phyloP scores from a whole-genome alignment of 2,113 vertebrate species.

The Monopterus albus region DNA sequence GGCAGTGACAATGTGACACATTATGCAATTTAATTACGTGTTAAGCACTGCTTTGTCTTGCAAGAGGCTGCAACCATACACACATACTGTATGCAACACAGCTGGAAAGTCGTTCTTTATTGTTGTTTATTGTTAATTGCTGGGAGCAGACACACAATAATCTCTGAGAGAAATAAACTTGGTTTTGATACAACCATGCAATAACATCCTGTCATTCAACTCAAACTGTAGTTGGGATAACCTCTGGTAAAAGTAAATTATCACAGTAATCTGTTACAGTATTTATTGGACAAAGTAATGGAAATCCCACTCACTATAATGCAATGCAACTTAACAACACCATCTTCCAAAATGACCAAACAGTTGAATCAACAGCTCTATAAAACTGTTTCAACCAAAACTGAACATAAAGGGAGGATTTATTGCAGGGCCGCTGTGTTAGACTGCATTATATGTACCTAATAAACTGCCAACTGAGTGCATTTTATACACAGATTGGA shows the following conservation, averaged over 20 bases:
- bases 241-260: background rate
- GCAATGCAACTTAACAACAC: too few relatives aligned
- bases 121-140: constrained; percentile 10
- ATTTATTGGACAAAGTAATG: too few relatives aligned
- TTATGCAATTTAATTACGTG: constrained; percentile 21
- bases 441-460: too few relatives aligned
- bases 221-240: background rate
- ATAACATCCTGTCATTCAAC: background rate
- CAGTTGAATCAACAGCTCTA: too few relatives aligned
- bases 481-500: too few relatives aligned
- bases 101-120: constrained; percentile 28
- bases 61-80: constrained; percentile 14
- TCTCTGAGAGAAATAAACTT: constrained; percentile 6
- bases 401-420: too few relatives aligned
- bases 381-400: too few relatives aligned
- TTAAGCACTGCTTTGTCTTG: constrained; percentile 35
- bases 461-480: too few relatives aligned
- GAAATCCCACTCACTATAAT: too few relatives aligned
- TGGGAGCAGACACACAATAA: constrained; percentile 7
- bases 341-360: too few relatives aligned
- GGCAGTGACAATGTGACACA: constrained; percentile 24
- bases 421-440: too few relatives aligned
- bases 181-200: constrained; percentile 1
- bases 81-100: background rate
- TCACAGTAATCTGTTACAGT: background rate